Conservation (phyloP, 2,888 invertebrate genomes). For the Perizoma flavofasciatum region DNA sequence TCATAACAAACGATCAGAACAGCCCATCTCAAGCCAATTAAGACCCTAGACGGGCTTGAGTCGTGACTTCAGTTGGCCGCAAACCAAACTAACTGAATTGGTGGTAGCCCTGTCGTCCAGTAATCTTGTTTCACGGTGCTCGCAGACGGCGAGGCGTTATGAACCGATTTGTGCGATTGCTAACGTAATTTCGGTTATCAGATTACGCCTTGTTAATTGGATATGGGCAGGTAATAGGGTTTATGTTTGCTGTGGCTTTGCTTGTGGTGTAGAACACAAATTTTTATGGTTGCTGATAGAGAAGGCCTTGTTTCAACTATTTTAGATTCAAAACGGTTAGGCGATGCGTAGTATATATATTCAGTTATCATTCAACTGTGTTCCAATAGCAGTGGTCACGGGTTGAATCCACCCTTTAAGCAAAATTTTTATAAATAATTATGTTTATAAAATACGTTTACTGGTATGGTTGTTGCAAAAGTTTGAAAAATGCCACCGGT, state of each 20-base stretch:
- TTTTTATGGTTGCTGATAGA: too few relatives aligned
- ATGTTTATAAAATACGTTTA: too few relatives aligned
- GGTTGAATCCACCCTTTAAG: too few relatives aligned
- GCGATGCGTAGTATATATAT: too few relatives aligned
- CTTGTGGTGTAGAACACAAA: constrained; percentile 4
- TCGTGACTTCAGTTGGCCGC: background rate
- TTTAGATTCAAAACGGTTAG: too few relatives aligned
- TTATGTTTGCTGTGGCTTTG: constrained; percentile 1
- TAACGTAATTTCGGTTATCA: constrained; percentile 36
- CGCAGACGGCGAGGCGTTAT: constrained; percentile 30
- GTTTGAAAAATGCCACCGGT: too few relatives aligned
- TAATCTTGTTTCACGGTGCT: constrained; percentile 42
- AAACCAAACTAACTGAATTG: constrained; percentile 1
- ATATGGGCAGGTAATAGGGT: constrained; percentile 24
- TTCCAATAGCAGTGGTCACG: too few relatives aligned
- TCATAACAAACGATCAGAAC: background rate
- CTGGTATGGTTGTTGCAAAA: too few relatives aligned
- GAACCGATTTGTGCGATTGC: constrained; percentile 38
- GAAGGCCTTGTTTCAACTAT: too few relatives aligned
- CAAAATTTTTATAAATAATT: too few relatives aligned
- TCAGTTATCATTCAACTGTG: too few relatives aligned
- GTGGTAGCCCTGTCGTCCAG: constrained; percentile 10
- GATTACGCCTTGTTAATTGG: constrained; percentile 31
- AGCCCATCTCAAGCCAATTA: background rate
- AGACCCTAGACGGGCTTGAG: background rate